Evolutionary conservation across 2,797 vertebrate species (phyloP).

Genomic region (Centroberyx gerrardi): DNA sequence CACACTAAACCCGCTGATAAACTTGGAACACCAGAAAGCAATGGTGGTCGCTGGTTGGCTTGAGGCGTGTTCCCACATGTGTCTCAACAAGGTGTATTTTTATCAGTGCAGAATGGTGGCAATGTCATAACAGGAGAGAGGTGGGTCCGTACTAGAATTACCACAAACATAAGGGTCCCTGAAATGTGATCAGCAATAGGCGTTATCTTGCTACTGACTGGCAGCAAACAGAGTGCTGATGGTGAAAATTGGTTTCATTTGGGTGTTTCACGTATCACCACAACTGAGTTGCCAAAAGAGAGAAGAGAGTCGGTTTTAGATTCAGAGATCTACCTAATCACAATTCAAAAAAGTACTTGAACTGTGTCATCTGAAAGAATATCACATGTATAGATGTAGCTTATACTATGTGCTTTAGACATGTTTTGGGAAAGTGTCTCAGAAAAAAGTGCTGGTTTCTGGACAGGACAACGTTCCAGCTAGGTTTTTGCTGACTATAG

Average conservation of each 20-base stretch:
- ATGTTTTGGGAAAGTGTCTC: too few relatives aligned
- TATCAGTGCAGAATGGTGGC: slow-evolving; percentile 72
- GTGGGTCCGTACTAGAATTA: slow-evolving; percentile 73
- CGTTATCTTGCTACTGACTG: slow-evolving; percentile 34
- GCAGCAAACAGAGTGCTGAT: not conserved
- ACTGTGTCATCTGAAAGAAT: not conserved
- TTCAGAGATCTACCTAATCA: too few relatives aligned
- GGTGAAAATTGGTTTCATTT: slow-evolving; percentile 6
- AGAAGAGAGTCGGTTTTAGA: not conserved
- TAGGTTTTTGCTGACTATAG: slow-evolving; percentile 34
- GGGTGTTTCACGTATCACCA: slow-evolving; percentile 4
- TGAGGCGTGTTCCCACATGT: slow-evolving; percentile 71
- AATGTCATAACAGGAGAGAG: slow-evolving; percentile 72
- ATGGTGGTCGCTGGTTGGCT: slow-evolving; percentile 49
- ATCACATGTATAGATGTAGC: too few relatives aligned
- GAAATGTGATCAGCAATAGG: slow-evolving; percentile 68
- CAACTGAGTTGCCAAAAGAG: slow-evolving; percentile 1
- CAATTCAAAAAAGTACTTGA: too few relatives aligned
- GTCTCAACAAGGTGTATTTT: slow-evolving; percentile 78
- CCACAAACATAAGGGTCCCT: slow-evolving; percentile 69
- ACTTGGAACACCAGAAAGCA: slow-evolving; percentile 57
- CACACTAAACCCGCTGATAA: slow-evolving; percentile 44
- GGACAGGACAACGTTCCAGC: slow-evolving; percentile 30
- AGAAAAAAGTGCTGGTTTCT: too few relatives aligned
- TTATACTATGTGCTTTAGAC: too few relatives aligned